phyloP scores from a whole-genome alignment of 1,140 invertebrate genomes.

The Pseudomyrmex dendroicus region DNA sequence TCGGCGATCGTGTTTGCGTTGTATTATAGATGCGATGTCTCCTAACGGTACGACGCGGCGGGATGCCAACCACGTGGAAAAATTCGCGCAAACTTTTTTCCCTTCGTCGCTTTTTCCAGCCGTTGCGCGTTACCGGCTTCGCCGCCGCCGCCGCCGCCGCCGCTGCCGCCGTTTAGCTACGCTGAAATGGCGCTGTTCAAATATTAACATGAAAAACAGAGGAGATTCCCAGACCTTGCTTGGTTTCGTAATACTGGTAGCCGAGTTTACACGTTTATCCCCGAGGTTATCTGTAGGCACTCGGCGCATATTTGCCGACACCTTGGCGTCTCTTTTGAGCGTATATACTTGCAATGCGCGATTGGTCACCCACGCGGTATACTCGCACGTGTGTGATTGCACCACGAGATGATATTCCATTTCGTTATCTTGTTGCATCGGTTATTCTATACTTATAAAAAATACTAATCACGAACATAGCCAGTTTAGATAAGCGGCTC shows the following conservation, averaged over 20 bases:
- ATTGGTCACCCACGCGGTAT: constrained; percentile 55
- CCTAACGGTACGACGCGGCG: constrained; percentile 7
- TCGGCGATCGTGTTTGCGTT: constrained; percentile 34
- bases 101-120: background rate
- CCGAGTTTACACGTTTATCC: constrained; percentile 74
- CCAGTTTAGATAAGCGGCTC: constrained; percentile 5
- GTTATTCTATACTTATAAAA: constrained; percentile 17
- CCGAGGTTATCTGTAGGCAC: constrained; percentile 65
- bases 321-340: constrained; percentile 44
- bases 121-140: constrained; percentile 28
- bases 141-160: constrained; percentile 20
- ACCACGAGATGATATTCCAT: constrained; percentile 24
- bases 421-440: background rate
- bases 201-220: constrained; percentile 81
- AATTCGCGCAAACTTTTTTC: constrained; percentile 13
- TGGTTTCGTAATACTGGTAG: constrained; percentile 81
- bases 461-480: background rate
- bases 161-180: constrained; percentile 39
- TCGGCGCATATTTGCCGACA: constrained; percentile 72
- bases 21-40: constrained; percentile 30
- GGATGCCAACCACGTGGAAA: background rate
- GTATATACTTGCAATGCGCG: constrained; percentile 52
- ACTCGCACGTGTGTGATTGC: constrained; percentile 30
- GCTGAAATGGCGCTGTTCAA: constrained; percentile 75
- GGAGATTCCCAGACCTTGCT: constrained; percentile 72